Evolutionary conservation across 1,140 invertebrate genomes (phyloP), one percentile per base, ranked within the genome.

Genomic region (Prorops nasuta): DNA sequence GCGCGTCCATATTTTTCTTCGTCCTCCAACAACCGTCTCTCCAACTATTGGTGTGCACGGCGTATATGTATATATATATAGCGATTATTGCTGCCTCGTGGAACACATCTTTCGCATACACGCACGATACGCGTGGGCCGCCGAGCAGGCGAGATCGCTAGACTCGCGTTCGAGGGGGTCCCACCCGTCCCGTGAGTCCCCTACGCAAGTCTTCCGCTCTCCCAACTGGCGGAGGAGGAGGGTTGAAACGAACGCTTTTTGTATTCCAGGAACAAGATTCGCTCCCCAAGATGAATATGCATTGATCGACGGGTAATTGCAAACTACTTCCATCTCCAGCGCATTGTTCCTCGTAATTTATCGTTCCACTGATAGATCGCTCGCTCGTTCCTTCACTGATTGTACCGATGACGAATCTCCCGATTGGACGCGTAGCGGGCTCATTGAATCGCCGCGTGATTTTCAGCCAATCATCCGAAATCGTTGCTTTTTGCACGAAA

Each of bases 281-380:
- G 12, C 43, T 49, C 56, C 48, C 54, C 40, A 57, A 62, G 60
- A 62, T 62, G 59, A 62, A 62, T 62, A 62, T 62, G 59, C 59
- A 62, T 62, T 60, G 59, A 62, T 62, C 57, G 59, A 62, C 58
- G 49, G 44, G 58, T 62, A 62, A 62, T 62, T 60, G 58, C 58
- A 53, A 52, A 57, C 58, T 56, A 60, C 58, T 60, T 53, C 58
- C 44, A 44, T 51, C 28, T 45, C 17, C 31, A 16, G 24, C 7
- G 14, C 42, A 59, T 60, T 60, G 58, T 60, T 59, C 58, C 56
- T 44, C 22, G 56, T 58, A 54, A 60, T 60, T 60, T 60, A 60
- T 60, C 53, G 54, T 54, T 31, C 14, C 18, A 28, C n/a, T 21
- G 16, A n/a, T n/a, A n/a, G n/a, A n/a, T n/a, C n/a, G n/a, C n/a